Evolutionary conservation across 2,113 vertebrate genomes (phyloP).

Genomic region (Daubentonia madagascariensis): DNA sequence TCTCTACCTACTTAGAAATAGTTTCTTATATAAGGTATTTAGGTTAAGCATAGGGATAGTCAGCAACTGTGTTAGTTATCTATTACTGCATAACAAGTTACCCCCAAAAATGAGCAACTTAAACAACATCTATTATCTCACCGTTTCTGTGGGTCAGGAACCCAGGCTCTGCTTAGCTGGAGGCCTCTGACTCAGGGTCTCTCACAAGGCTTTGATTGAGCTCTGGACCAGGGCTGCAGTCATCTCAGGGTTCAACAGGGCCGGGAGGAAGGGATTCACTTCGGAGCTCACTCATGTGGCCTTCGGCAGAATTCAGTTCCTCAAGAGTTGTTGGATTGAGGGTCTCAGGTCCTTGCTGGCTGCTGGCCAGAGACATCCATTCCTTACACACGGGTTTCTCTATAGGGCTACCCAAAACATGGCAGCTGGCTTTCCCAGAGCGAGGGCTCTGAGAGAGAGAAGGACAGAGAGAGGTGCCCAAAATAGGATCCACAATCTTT

Average conservation of each 20-base stretch:
- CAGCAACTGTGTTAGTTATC: neutral
- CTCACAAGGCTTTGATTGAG: neutral
- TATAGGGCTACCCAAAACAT: neutral
- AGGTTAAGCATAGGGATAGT: neutral
- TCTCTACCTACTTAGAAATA: neutral
- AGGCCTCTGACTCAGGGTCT: neutral
- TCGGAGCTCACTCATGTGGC: neutral
- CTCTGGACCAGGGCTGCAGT: neutral
- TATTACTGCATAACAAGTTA: neutral
- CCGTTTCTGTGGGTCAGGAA: neutral
- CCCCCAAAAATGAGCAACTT: neutral
- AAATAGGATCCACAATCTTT: neutral
- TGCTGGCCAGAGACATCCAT: neutral
- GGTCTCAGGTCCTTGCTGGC: neutral
- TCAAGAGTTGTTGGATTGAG: neutral
- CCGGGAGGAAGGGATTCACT: fast-evolving
- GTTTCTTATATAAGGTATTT: neutral
- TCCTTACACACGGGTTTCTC: neutral
- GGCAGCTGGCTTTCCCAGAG: neutral
- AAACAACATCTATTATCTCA: neutral
- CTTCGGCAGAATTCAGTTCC: neutral
- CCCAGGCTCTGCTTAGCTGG: neutral
- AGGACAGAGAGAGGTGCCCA: neutral
- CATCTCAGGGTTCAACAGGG: no score
- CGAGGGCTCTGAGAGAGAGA: neutral